These are phyloP conservation scores for Rhadina sibilatrix DNA, from an alignment of 2,113 vertebrate species.

Conservation along the genomic window DNA sequence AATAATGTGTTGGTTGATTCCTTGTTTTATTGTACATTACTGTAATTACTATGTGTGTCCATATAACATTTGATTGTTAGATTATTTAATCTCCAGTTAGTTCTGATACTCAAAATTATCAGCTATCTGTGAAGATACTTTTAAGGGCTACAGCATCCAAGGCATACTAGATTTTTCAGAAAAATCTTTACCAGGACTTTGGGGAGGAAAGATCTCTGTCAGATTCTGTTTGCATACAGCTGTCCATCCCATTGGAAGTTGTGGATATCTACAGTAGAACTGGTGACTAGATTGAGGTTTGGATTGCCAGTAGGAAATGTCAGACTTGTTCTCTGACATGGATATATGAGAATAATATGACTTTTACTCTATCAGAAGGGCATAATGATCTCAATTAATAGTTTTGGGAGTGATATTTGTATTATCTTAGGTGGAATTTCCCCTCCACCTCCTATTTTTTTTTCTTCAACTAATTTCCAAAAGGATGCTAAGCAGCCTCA, in stretches of 20 bases:
- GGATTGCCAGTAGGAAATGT: neutral
- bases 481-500: neutral
- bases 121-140: neutral
- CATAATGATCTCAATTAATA: neutral
- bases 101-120: neutral
- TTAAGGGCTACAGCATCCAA: neutral
- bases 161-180: neutral
- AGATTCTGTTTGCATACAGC: neutral
- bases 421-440: neutral
- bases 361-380: neutral
- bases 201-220: neutral
- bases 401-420: neutral
- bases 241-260: neutral
- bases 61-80: neutral
- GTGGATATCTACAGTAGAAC: neutral
- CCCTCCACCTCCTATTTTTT: neutral
- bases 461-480: neutral
- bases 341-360: neutral
- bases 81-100: neutral
- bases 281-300: neutral
- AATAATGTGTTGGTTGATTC: neutral
- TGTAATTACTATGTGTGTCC: neutral
- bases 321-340: neutral
- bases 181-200: neutral
- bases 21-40: neutral